Evolutionary conservation across 2,113 vertebrate species (phyloP).

Genomic region (Erythrocercus mccallii): DNA sequence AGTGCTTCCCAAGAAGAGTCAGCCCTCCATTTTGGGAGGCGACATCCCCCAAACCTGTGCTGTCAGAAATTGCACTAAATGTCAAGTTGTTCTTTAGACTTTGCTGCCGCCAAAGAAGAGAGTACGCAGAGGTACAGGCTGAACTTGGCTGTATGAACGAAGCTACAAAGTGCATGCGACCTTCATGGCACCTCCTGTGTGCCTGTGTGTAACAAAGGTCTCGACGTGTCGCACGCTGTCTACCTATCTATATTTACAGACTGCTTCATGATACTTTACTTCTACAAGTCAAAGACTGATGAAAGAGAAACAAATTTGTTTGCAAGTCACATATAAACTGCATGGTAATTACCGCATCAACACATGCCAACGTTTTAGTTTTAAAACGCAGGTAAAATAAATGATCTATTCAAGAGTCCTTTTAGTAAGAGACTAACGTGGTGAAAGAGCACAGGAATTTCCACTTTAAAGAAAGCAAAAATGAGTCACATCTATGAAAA

Average conservation of each 20-base stretch:
- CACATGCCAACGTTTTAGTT: background rate
- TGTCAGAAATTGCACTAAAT: background rate
- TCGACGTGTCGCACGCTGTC: background rate
- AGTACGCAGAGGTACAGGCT: fast-evolving
- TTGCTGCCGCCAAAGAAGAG: background rate
- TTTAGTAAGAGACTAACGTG: background rate
- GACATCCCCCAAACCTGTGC: background rate
- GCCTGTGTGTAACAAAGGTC: background rate
- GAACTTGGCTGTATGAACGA: background rate
- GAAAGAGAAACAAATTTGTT: background rate
- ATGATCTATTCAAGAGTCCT: background rate
- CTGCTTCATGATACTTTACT: background rate
- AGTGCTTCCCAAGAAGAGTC: background rate
- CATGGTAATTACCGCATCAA: background rate
- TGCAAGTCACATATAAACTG: background rate
- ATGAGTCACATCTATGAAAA: background rate
- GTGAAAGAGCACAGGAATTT: background rate
- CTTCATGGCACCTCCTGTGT: background rate
- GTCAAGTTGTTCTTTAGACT: background rate
- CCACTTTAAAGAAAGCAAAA: background rate
- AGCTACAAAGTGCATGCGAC: background rate
- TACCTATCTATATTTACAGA: background rate
- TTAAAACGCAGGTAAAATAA: background rate
- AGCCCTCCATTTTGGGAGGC: background rate
- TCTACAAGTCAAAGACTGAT: background rate